phyloP scores from a whole-genome alignment of 92 coral and sea anemone genomes.

The Scolanthus callimorphus region DNA sequence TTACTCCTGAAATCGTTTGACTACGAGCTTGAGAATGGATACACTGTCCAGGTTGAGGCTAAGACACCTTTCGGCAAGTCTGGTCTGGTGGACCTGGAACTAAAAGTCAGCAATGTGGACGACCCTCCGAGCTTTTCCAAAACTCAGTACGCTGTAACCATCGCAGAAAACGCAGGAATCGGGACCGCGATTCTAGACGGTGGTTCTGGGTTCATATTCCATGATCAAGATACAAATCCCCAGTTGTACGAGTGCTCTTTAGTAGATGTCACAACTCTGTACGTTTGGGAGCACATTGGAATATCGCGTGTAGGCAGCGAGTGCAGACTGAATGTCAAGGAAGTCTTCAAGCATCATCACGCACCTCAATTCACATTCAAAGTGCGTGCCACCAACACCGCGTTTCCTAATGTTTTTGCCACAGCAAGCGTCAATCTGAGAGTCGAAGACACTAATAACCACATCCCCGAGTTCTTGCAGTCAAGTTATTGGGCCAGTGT shows the following conservation, averaged over 20 bases:
- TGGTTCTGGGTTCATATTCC: slow-evolving; percentile 44
- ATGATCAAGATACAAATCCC: slow-evolving; percentile 39
- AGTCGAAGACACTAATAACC: slow-evolving; percentile 57
- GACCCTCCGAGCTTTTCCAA: slow-evolving; percentile 72
- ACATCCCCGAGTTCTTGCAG: slow-evolving; percentile 64
- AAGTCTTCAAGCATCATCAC: slow-evolving; percentile 10
- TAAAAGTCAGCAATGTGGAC: slow-evolving; percentile 45
- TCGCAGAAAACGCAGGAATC: slow-evolving; percentile 38
- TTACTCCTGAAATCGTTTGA: slow-evolving; percentile 56
- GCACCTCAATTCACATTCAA: slow-evolving; percentile 33
- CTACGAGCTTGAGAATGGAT: slow-evolving; percentile 61
- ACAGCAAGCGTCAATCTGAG: slow-evolving; percentile 23
- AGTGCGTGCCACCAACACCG: slow-evolving; percentile 41
- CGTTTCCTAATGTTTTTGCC: slow-evolving; percentile 30
- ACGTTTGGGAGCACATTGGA: slow-evolving; percentile 52
- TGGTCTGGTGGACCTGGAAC: slow-evolving; percentile 31
- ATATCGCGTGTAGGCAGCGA: slow-evolving; percentile 48
- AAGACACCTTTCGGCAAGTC: slow-evolving; percentile 30
- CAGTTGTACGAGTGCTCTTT: slow-evolving; percentile 59
- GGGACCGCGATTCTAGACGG: slow-evolving; percentile 48
- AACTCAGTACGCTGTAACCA: slow-evolving; percentile 34
- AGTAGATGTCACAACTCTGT: slow-evolving; percentile 35
- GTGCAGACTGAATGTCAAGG: slow-evolving; percentile 42
- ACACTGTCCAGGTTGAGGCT: slow-evolving; percentile 60
- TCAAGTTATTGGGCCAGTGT: slow-evolving; percentile 65